phyloP scores from a whole-genome alignment of 2,797 vertebrate genomes.

The Scarus forsteni region DNA sequence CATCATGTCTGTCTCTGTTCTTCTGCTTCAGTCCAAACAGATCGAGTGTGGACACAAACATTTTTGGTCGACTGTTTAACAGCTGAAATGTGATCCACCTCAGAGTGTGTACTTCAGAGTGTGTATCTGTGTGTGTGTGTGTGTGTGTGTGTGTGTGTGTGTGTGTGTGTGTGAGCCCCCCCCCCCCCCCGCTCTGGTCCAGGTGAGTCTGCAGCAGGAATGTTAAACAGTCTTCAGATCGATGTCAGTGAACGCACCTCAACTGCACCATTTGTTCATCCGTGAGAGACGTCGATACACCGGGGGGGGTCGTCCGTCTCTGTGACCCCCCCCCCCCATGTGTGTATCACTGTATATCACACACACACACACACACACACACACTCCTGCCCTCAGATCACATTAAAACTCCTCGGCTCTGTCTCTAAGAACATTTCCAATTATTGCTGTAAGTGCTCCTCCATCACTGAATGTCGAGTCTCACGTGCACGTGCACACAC shows the following conservation, averaged over 20 bases:
- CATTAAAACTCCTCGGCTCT: conserved; percentile 92
- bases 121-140: background rate
- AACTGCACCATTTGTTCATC: conserved; percentile 98
- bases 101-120: background rate
- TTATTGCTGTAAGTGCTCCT: conserved; percentile 89
- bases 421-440: conserved; percentile 93
- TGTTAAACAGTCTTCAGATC: conserved; percentile 93
- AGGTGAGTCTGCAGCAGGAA: conserved; percentile 88
- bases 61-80: background rate
- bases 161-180: conserved; percentile 4
- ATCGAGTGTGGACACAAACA: background rate
- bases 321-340: conserved; percentile 88
- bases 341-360: conserved; percentile 21
- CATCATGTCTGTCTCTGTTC: background rate
- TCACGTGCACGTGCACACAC: conserved; percentile 21
- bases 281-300: conserved; percentile 97
- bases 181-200: conserved; percentile 79
- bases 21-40: background rate
- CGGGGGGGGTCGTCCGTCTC: conserved; percentile 97
- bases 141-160: conserved; percentile 6
- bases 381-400: conserved; percentile 30
- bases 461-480: conserved; percentile 77
- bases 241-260: conserved; percentile 97
- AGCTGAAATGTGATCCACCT: background rate
- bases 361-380: conserved; percentile 5